A percentile compares a stretch with the other conserved stretches of the same genome.
These are phyloP conservation scores for Actias luna DNA, from an alignment of 2,888 invertebrate species.

Conservation along the genomic window DNA sequence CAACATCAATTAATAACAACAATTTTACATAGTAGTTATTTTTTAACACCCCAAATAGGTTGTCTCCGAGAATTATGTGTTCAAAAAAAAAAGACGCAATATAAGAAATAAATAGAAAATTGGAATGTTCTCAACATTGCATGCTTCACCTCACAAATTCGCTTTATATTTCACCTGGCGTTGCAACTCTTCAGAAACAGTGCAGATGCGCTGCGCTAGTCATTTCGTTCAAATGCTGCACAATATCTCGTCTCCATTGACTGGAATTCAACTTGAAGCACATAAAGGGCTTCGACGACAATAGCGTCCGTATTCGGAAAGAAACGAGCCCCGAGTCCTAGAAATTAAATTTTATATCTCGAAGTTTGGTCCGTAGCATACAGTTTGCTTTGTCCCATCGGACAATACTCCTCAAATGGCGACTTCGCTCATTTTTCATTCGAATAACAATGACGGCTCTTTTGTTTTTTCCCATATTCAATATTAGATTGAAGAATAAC, in stretches of 20 bases:
- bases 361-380: slow-evolving; percentile 51
- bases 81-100: neutral
- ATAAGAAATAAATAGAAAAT: slow-evolving; percentile 42
- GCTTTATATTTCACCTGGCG: slow-evolving; percentile 47
- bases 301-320: slow-evolving; percentile 51
- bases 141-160: slow-evolving; percentile 57
- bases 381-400: slow-evolving; percentile 56
- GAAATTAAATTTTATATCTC: slow-evolving; percentile 71
- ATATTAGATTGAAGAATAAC: slow-evolving; percentile 51
- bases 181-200: slow-evolving; percentile 40
- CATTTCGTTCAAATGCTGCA: slow-evolving; percentile 64
- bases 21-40: neutral
- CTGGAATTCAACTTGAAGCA: slow-evolving; percentile 56
- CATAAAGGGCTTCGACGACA: slow-evolving; percentile 65
- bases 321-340: slow-evolving; percentile 62
- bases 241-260: slow-evolving; percentile 64
- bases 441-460: slow-evolving; percentile 63
- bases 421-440: slow-evolving; percentile 69
- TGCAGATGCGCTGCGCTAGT: slow-evolving; percentile 64
- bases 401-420: slow-evolving; percentile 60
- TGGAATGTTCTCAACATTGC: slow-evolving; percentile 47
- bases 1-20: neutral
- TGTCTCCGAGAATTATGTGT: neutral
- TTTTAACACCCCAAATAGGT: no score
- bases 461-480: slow-evolving; percentile 62